Base-by-base conservation (phyloP, 1,140 invertebrate genomes). In the Cherax destructor region DNA sequence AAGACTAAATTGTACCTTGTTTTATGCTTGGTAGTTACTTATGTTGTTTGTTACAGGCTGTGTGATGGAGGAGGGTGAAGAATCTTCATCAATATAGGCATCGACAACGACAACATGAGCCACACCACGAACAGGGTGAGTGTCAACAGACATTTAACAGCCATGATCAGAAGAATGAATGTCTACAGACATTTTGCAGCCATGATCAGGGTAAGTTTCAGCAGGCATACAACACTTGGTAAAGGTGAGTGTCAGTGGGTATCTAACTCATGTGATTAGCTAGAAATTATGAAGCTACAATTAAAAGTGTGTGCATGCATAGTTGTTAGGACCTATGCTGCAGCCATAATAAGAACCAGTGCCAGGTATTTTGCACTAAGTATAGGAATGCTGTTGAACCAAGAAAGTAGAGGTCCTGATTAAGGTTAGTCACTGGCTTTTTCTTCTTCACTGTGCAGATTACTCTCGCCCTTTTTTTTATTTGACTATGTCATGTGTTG, bases 61-160 rank as follows among this genome's bases (percentile, higher is more conserved):
- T 88, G 86, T 80, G 86, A 88, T 88, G 86, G 86, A 88, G 86
- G 86, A 79, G 86, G 49, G 49, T 41, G 86, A 80, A 61, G 86
- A 79, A 16, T 21, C n/a, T 24, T 61, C 86, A 56, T 88, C 86
- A 80, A 56, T 88, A 88, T 88, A 88, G 86, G 77, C 77, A 13
- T 80, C n/a, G 56, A 88, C 86, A 49, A 80, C 86, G 49, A 21
- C 86, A 88, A 10, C 86, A 88, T 88, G 86, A 88, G 86, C 86
- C 86, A 88, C 86, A 88, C 86, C 86, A 88, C 77, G 86, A 80
- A 69, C 86, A 88, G 86, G 86, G 86, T 88, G 24, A 74, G 69
- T 74, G 65, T 18, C 21, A 18, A 18, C 56, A 16, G 56, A 16
- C 16, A 16, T 10, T 9, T 59, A 16, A 10, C 56, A 59, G 56